Evolutionary conservation across 2,888 invertebrate genomes (phyloP), one percentile per base, ranked within the genome.

Genomic region (Drosophila stalkeri): DNA sequence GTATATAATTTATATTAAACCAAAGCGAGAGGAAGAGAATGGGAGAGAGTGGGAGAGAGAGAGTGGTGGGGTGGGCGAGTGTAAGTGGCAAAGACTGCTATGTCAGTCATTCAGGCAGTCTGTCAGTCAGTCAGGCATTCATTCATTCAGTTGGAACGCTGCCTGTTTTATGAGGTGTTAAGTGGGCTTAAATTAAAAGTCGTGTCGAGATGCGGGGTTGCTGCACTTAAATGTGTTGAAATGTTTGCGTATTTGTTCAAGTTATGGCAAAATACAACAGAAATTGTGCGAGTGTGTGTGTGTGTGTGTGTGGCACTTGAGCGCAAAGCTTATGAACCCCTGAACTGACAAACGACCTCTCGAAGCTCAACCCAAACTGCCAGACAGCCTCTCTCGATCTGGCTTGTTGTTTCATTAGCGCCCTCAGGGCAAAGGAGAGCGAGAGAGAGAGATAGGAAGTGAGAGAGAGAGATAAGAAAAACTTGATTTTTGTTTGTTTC

Each of bases 101-200:
- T 51, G 76, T 72, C 86, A 67, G 55, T 68, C 47, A 47, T 47
- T 44, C 44, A 66, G 54, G 65, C 43, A 43, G 11, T 14, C 46
- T 14, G 72, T 70, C 88, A 67, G 55, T 68, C 85, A 61, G 52
- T 68, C 88, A 63, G 52, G 62, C 71, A 71, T 43, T 60, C 72
- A 69, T 33, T 57, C 64, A 84, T 67, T 86, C 82, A 77, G 73
- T 57, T 64, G 59, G 70, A 86, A 89, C 71, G 90, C 69, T 65
- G 84, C 67, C 83, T 81, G 90, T 83, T 86, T 86, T 86, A 86
- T 90, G 86, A 86, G 83, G 91, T 90, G 91, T 86, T 90, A 90
- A 90, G 91, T 90, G 91, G 83, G 91, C 80, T 88, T 84, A 88
- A 90, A 90, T 90, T 90, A 90, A 90, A 90, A 89, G 71, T 86